phyloP scores from a whole-genome alignment of 2,888 invertebrate species.

The Phyto melanocephala region DNA sequence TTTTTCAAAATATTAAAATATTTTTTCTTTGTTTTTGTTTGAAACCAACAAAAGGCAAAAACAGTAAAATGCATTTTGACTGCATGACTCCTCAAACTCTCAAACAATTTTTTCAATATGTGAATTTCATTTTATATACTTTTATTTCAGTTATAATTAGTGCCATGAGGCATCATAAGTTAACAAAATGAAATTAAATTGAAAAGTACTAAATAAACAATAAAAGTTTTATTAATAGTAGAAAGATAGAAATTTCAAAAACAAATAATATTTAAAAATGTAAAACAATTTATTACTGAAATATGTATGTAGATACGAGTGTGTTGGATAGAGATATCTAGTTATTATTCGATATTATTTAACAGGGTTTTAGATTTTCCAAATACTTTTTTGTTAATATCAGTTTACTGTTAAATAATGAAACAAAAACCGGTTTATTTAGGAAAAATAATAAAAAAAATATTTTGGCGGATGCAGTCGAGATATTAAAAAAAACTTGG shows the following conservation, averaged over 20 bases:
- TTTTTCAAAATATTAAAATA: slow-evolving; percentile 37
- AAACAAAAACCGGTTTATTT: no score
- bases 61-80: slow-evolving; percentile 23
- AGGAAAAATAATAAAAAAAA: no score
- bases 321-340: no score
- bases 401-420: no score
- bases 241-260: background rate
- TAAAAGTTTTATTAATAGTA: background rate
- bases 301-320: no score
- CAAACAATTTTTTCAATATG: background rate
- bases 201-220: slow-evolving; percentile 24
- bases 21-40: slow-evolving; percentile 5
- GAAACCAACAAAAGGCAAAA: background rate
- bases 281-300: no score
- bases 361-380: no score
- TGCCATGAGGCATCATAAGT: slow-evolving; percentile 21
- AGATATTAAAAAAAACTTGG: no score
- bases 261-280: no score
- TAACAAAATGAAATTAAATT: slow-evolving; percentile 43
- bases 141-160: slow-evolving; percentile 28
- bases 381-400: no score
- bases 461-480: no score
- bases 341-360: no score
- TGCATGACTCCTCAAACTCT: background rate
- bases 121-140: background rate